These are phyloP conservation scores for Elephantulus edwardii DNA, from an alignment of 2,113 vertebrate species.

Conservation along the genomic window DNA sequence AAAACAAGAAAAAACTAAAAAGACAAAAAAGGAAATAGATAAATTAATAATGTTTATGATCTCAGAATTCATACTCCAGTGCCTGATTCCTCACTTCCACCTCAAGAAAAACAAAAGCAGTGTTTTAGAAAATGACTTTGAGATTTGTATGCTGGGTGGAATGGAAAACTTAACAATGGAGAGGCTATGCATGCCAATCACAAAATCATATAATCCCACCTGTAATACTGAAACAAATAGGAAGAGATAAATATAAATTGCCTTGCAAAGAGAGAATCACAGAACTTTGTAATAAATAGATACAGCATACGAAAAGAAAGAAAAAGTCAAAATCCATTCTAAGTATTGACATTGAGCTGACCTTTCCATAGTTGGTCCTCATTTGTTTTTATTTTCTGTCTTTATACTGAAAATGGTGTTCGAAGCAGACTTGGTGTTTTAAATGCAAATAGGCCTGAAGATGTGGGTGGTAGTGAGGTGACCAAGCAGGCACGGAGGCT, in stretches of 20 bases:
- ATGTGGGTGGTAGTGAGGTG: not conserved
- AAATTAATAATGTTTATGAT: not conserved
- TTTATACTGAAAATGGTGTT: not conserved
- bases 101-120: not conserved
- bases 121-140: not conserved
- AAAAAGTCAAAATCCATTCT: not conserved
- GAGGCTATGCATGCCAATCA: not conserved
- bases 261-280: not conserved
- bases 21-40: not conserved
- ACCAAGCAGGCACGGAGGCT: not conserved
- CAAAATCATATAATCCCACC: not conserved
- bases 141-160: not conserved
- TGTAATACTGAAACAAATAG: not conserved
- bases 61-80: not conserved
- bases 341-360: too few species aligned
- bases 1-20: not conserved
- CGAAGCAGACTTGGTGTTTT: not conserved
- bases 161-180: not conserved
- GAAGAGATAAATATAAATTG: not conserved
- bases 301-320: not conserved
- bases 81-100: not conserved
- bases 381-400: not conserved
- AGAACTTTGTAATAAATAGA: not conserved
- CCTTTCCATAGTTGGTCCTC: not conserved
- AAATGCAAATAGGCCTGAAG: not conserved